Base-by-base conservation (phyloP, 2,888 invertebrate species). In the Drosophila nr. fundita region DNA sequence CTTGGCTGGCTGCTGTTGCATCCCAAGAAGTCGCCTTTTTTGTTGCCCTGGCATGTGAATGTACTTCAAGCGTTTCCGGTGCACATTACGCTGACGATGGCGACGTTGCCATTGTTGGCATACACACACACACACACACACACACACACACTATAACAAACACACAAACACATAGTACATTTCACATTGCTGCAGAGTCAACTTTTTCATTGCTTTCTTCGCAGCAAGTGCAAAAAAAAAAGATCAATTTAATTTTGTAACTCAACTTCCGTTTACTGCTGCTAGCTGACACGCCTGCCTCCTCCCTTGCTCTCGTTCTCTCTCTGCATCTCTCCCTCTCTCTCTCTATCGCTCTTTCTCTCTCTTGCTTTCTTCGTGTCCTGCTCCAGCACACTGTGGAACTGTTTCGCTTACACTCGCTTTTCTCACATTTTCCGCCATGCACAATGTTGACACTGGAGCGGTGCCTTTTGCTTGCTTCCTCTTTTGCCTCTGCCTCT, bases 1-100 rank as follows among this genome's bases (percentile, higher is more conserved):
- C 82, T 78, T 83, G 76, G 61, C 77, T 82, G 76, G 63, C 61
- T 68, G 73, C 70, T 69, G 67, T 80, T 80, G 76, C 83, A 80
- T 80, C 53, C 72, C 71, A 60, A 63, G 78, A 48, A 68, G 69
- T 70, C 62, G 36, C 15, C 58, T 61, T 67, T 68, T 73, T 73
- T 82, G 76, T 73, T 73, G 71, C 72, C 68, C 68, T 75, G 80
- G 78, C 79, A 90, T 90, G 90, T 90, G 90, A 90, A 91, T 91
- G 89, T 90, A 90, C 90, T 91, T 85, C 80, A 81, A 91, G 85
- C 89, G 80, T 83, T 90, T 90, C 90, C 91, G 90, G 89, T 83
- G 82, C 80, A 86, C 83, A 89, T 86, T 88, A 89, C 86, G 82
- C 50, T 68, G 78, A 70, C 80, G 87, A 75, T 67, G 71, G 69